phyloP scores from a whole-genome alignment of 2,113 vertebrate species.

The Channa maculata region DNA sequence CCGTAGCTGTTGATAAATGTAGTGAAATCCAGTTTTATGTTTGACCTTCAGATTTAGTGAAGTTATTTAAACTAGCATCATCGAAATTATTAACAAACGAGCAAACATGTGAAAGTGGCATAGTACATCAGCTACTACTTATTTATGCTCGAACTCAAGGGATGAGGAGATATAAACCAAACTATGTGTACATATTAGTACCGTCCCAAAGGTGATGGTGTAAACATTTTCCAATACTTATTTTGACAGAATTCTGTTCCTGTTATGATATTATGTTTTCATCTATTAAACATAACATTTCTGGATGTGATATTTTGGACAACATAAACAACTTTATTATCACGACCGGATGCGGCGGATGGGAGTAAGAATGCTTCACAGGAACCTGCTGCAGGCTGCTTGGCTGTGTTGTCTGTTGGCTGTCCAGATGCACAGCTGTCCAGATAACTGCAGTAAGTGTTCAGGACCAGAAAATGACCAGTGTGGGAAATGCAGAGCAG shows the following conservation, averaged over 20 bases:
- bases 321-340: conserved; percentile 19
- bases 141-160: too few species aligned
- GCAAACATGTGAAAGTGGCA: too few species aligned
- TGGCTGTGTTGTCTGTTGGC: conserved; percentile 54
- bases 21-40: too few species aligned
- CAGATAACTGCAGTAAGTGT: conserved; percentile 86
- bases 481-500: conserved; percentile 90
- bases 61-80: too few species aligned
- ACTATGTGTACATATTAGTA: too few species aligned
- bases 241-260: not conserved
- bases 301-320: not conserved
- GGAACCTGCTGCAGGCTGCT: conserved; percentile 50
- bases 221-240: not conserved
- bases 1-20: too few species aligned
- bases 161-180: too few species aligned
- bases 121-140: too few species aligned
- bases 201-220: too few species aligned
- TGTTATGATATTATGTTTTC: not conserved
- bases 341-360: conserved; percentile 26
- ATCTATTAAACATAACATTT: not conserved
- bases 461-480: conserved; percentile 85
- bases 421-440: conserved; percentile 61
- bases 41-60: too few species aligned
- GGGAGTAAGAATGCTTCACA: conserved; percentile 28
- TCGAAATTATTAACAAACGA: too few species aligned